phyloP scores from a whole-genome alignment of 2,113 vertebrate genomes.

The Pseudopipra pipra region DNA sequence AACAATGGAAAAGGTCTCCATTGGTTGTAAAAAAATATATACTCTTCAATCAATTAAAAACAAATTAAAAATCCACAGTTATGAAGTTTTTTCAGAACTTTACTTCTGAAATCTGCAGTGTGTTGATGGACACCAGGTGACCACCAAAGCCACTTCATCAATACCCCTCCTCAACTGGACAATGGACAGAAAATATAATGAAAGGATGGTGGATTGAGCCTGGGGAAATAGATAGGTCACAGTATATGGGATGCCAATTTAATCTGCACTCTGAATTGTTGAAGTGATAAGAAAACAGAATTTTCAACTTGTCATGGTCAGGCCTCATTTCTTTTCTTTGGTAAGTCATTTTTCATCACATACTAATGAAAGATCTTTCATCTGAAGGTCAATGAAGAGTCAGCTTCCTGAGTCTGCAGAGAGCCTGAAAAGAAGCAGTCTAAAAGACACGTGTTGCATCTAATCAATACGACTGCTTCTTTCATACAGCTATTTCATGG shows the following conservation, averaged over 20 bases:
- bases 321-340: constrained; percentile 41
- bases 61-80: not conserved
- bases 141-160: not conserved
- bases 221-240: not conserved
- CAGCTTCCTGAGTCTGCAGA: not conserved
- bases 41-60: not conserved
- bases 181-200: not conserved
- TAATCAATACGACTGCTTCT: not conserved
- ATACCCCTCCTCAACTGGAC: not conserved
- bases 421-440: not conserved
- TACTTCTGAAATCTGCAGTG: not conserved
- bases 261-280: constrained; percentile 1
- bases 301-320: constrained; percentile 34
- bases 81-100: not conserved
- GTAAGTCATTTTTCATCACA: constrained; percentile 49
- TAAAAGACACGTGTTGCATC: not conserved
- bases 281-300: constrained; percentile 41
- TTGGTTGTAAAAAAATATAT: not conserved
- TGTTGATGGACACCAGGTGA: not conserved
- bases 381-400: constrained; percentile 33
- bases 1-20: not conserved
- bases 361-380: constrained; percentile 49
- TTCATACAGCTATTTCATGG: not conserved
- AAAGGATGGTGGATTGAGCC: not conserved
- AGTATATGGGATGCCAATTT: not conserved